phyloP scores from a whole-genome alignment of 2,113 vertebrate species.

The Equus przewalskii region DNA sequence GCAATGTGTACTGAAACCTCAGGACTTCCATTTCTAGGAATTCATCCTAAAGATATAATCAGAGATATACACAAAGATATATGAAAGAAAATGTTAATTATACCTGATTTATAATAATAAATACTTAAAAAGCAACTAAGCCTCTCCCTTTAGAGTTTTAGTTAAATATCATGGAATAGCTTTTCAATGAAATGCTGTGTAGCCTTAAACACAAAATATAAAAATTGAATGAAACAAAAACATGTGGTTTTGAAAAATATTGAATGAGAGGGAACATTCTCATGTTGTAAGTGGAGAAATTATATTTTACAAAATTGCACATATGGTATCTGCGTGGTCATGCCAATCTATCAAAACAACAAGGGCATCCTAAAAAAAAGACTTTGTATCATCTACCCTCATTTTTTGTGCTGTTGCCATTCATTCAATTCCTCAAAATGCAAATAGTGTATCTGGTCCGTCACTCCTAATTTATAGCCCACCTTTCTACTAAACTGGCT shows the following conservation, averaged over 20 bases:
- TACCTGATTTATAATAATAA: constrained; percentile 6
- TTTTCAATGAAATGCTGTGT: neutral
- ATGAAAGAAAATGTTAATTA: constrained; percentile 14
- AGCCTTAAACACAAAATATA: neutral
- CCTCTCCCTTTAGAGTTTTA: neutral
- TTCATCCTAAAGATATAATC: constrained; percentile 6
- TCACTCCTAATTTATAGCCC: neutral
- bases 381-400: neutral
- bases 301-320: neutral
- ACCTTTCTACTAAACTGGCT: neutral
- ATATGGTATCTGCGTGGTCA: neutral
- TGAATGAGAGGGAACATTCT: neutral
- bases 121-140: neutral
- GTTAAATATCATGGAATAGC: neutral
- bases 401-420: neutral
- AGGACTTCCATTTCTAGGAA: neutral
- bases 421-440: neutral
- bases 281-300: neutral
- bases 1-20: neutral
- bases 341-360: neutral
- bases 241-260: neutral
- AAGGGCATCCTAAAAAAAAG: neutral
- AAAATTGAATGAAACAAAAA: constrained; percentile 2
- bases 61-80: neutral
- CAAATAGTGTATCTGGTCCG: neutral